Conservation (phyloP, 2,113 vertebrate species). For the Halichoeres trimaculatus region DNA sequence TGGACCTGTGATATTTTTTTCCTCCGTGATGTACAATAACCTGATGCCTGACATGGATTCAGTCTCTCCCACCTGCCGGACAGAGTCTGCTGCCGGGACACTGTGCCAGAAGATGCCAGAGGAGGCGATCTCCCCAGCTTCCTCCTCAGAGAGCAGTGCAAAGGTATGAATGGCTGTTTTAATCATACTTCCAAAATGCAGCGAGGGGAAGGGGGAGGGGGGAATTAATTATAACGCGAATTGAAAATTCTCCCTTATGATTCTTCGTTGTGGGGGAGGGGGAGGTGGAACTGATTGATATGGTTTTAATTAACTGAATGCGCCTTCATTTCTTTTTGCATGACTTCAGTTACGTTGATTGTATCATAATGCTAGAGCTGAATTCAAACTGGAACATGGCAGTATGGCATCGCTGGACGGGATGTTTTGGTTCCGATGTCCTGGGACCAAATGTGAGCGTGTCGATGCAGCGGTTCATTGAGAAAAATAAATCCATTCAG, state of each 20-base stretch:
- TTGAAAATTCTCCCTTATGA: not conserved
- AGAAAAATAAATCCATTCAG: conserved; percentile 98
- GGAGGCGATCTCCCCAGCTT: conserved; percentile 87
- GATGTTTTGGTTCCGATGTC: conserved; percentile 72
- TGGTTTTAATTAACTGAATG: conserved; percentile 55
- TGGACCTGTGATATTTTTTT: conserved; percentile 15
- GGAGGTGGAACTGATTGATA: conserved; percentile 47
- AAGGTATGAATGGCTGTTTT: conserved; percentile 86
- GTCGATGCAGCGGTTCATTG: conserved; percentile 96
- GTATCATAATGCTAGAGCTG: not conserved
- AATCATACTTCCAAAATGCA: conserved; percentile 24
- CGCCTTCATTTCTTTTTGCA: conserved; percentile 4
- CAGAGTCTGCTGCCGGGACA: conserved; percentile 88
- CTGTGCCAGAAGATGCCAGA: conserved; percentile 88
- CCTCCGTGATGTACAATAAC: conserved; percentile 85
- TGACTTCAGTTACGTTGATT: not conserved
- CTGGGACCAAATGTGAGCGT: conserved; percentile 76
- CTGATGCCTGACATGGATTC: conserved; percentile 87
- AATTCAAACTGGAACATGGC: not conserved
- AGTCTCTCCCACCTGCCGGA: conserved; percentile 89
- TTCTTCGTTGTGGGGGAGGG: conserved; percentile 16
- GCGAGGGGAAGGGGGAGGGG: not conserved
- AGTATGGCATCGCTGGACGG: not conserved
- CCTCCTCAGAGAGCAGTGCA: conserved; percentile 83
- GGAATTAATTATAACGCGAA: conserved; percentile 13